These are phyloP conservation scores for Aplysia californica DNA, from an alignment of 1,140 invertebrate genomes.

Conservation along the genomic window DNA sequence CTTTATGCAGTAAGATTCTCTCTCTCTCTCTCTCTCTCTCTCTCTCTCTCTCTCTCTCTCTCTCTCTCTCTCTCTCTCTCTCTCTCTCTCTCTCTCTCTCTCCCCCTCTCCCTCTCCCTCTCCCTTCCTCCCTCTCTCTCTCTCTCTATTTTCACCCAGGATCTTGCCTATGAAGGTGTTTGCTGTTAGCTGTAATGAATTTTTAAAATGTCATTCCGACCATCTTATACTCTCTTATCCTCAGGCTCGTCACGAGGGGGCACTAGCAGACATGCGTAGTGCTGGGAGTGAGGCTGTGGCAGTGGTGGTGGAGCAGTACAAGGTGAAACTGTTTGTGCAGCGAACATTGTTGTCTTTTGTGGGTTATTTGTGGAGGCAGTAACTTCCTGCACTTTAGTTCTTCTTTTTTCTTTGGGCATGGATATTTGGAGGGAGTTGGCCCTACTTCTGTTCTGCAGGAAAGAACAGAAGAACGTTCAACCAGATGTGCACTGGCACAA, in stretches of 20 bases:
- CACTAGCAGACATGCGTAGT: conserved; percentile 40
- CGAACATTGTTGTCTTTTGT: not conserved
- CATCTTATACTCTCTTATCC: no score
- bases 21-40: not conserved
- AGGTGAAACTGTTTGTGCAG: conserved; percentile 34
- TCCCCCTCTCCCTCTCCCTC: conserved; percentile 2
- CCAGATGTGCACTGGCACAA: no score
- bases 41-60: conserved; percentile 13
- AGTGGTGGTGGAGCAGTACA: conserved; percentile 53
- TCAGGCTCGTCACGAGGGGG: conserved; percentile 36
- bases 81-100: conserved; percentile 13
- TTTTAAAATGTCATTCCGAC: no score
- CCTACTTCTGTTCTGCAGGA: no score
- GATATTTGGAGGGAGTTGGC: no score
- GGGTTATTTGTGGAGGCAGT: not conserved
- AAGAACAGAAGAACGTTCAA: no score
- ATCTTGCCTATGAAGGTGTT: conserved; percentile 25
- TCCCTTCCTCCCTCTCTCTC: not conserved
- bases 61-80: conserved; percentile 8
- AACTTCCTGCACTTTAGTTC: no score
- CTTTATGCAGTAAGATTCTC: no score
- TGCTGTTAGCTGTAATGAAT: no score
- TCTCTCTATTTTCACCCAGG: conserved; percentile 23
- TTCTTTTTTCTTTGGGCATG: no score
- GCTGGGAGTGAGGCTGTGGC: conserved; percentile 47